Percentiles rank a stretch among this genome's conserved stretches.
phyloP scores from a whole-genome alignment of 2,113 vertebrate species.

The Haplochromis vanheusdeni region DNA sequence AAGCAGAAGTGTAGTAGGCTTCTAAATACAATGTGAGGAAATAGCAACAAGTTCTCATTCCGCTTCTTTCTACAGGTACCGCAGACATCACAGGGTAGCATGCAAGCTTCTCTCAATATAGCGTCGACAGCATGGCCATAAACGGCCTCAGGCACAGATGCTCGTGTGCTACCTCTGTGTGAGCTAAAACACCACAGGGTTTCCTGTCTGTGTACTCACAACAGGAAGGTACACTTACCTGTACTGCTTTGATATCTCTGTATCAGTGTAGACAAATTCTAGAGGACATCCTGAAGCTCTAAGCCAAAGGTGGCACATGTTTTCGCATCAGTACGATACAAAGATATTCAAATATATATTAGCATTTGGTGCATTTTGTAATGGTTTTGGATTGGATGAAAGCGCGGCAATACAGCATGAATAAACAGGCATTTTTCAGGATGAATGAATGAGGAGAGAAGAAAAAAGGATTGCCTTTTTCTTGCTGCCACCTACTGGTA shows the following conservation, averaged over 20 bases:
- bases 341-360: neutral
- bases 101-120: neutral
- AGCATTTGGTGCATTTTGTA: neutral
- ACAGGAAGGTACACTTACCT: neutral
- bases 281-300: neutral
- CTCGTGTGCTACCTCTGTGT: neutral
- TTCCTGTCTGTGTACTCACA: neutral
- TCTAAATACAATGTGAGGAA: neutral
- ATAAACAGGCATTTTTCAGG: neutral
- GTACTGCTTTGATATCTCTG: neutral
- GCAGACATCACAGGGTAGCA: neutral
- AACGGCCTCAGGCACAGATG: neutral
- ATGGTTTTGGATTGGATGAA: neutral
- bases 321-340: neutral
- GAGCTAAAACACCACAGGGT: neutral
- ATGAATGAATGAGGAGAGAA: neutral
- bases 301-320: neutral
- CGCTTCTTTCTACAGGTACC: neutral
- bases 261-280: neutral
- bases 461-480: neutral
- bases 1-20: neutral
- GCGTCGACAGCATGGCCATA: neutral
- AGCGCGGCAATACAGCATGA: neutral
- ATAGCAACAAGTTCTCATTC: neutral
- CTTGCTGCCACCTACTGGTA: slow-evolving; percentile 54